Evolutionary conservation across 1,140 invertebrate species (phyloP), one percentile per base, ranked within the genome.

Genomic region (Euura saliciscinereae): DNA sequence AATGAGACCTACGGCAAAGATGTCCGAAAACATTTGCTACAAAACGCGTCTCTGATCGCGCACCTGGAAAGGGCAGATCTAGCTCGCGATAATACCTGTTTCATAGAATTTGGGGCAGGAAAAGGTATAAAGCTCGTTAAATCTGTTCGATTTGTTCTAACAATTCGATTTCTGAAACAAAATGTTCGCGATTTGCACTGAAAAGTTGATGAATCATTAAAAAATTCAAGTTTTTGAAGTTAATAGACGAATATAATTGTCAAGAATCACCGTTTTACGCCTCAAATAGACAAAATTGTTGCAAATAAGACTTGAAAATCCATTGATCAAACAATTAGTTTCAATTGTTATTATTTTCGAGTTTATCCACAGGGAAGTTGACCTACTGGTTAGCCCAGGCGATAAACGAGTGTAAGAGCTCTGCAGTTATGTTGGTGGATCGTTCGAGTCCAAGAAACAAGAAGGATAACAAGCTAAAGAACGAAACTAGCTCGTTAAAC

Each of bases 71-170:
- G 85, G 2, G 85, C 90, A 71, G 80, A 87, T 11, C 85, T 95
- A 66, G 77, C 94, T 2, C 73, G 78, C 42, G 81, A 90, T 3
- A 78, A 89, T 70, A 92, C 91, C 0, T 93, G 93, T 82, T 96
- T 91, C 80, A 91, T 97, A 70, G 96, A 97, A 84, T 93, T 96
- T 83, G 95, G 96, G 6, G 95, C 95, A 43, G 95, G 96, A n/a
- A 95, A 93, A 91, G 95, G 95, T 90, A 86, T 28, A 28, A 28
- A 28, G 28, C 28, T 28, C 28, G 28, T 28, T 28, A 28, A 28
- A 28, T 28, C 28, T 1, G 28, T 28, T 28, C 28, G 28, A 28
- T 28, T 28, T 28, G 28, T 28, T 28, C 28, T 28, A 1, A 28
- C 28, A 28, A 28, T 28, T 28, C 28, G 28, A 28, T 28, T 28